These are phyloP conservation scores for Ochropleura leucogaster DNA, from an alignment of 2,888 invertebrate genomes.

Conservation along the genomic window DNA sequence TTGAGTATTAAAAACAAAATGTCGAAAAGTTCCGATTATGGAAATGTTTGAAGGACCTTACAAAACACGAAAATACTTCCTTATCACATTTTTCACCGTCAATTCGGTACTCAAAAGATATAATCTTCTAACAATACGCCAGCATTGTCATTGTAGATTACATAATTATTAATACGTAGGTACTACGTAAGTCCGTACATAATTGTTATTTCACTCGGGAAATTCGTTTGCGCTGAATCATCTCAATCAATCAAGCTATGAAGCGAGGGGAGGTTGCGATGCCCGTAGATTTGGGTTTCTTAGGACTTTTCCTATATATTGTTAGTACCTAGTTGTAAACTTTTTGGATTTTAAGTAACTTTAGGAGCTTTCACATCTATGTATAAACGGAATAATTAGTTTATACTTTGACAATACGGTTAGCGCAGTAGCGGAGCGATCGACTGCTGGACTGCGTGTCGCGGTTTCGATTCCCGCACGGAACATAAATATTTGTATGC, in stretches of 20 bases:
- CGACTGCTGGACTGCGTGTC: too few relatives aligned
- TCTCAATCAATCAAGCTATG: slow-evolving; percentile 81
- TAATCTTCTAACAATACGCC: slow-evolving; percentile 14
- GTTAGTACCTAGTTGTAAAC: neutral
- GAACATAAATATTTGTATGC: too few relatives aligned
- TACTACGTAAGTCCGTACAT: slow-evolving; percentile 65
- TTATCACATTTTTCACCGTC: slow-evolving; percentile 6
- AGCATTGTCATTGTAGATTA: slow-evolving; percentile 68
- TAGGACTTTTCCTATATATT: slow-evolving; percentile 23
- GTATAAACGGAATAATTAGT: neutral
- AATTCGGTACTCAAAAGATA: slow-evolving; percentile 15
- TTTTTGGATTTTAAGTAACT: neutral
- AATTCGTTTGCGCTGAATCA: slow-evolving; percentile 78
- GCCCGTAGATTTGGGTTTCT: slow-evolving; percentile 31
- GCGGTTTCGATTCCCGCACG: too few relatives aligned
- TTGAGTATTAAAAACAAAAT: too few relatives aligned
- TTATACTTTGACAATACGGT: neutral
- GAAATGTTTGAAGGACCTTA: too few relatives aligned
- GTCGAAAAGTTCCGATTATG: too few relatives aligned
- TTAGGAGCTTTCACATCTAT: neutral
- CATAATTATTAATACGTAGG: slow-evolving; percentile 74
- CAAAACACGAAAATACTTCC: too few relatives aligned
- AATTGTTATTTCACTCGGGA: slow-evolving; percentile 78
- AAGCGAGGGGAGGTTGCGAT: slow-evolving; percentile 62
- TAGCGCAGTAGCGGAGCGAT: too few relatives aligned